Percentiles rank a stretch among this genome's conserved stretches.
Evolutionary conservation across 2,888 invertebrate species (phyloP).

Genomic region (Ernsta delagoae): DNA sequence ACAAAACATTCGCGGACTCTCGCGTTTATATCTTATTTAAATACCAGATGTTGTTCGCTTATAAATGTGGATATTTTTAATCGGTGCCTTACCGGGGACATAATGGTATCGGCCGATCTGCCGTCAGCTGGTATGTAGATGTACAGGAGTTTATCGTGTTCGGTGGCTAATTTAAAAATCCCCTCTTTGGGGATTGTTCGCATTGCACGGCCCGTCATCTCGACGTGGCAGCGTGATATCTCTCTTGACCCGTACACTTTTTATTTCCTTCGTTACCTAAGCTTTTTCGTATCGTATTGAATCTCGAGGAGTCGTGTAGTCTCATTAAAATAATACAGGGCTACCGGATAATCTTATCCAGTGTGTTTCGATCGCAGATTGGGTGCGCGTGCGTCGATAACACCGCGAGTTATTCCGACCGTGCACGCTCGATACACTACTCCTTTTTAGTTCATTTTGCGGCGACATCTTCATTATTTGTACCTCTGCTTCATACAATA

Average conservation of each 20-base stretch:
- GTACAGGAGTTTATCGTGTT: slow-evolving; percentile 75
- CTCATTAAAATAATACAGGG: slow-evolving; percentile 85
- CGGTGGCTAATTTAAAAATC: slow-evolving; percentile 80
- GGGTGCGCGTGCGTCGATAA: slow-evolving; percentile 83
- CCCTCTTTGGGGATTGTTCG: slow-evolving; percentile 58
- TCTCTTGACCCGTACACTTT: slow-evolving; percentile 78
- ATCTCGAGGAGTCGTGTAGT: slow-evolving; percentile 82
- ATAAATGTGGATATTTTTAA: slow-evolving; percentile 81
- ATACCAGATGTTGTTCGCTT: slow-evolving; percentile 82
- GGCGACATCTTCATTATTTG: slow-evolving; percentile 82
- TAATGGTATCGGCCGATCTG: slow-evolving; percentile 82
- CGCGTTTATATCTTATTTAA: slow-evolving; percentile 83
- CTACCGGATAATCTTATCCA: slow-evolving; percentile 85
- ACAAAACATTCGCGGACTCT: slow-evolving; percentile 77
- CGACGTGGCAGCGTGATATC: slow-evolving; percentile 72
- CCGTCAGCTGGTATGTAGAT: slow-evolving; percentile 83
- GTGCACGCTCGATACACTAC: slow-evolving; percentile 77
- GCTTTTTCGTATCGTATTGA: slow-evolving; percentile 78
- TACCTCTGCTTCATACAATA: slow-evolving; percentile 51
- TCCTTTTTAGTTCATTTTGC: slow-evolving; percentile 78
- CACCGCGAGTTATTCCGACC: slow-evolving; percentile 79
- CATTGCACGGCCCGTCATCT: slow-evolving; percentile 62
- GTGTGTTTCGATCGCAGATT: slow-evolving; percentile 83
- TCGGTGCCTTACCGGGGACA: slow-evolving; percentile 82
- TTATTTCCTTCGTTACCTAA: slow-evolving; percentile 81